A percentile compares a stretch with the other conserved stretches of the same genome.
These are phyloP conservation scores for Thumatha senex DNA, from an alignment of 2,888 invertebrate genomes.

Conservation along the genomic window DNA sequence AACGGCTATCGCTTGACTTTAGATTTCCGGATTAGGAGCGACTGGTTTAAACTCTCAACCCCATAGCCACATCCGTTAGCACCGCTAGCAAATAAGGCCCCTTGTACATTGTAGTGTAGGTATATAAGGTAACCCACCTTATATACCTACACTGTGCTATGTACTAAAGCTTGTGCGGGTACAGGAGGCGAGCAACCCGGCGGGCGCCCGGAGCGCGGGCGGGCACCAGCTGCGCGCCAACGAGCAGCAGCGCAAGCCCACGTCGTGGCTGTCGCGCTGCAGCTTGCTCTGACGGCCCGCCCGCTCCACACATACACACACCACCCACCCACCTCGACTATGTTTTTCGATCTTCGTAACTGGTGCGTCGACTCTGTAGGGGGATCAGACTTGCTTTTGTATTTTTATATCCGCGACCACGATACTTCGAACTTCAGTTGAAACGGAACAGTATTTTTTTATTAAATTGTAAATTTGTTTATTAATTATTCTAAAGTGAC, in stretches of 20 bases:
- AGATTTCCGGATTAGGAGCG: no score
- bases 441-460: slow-evolving; percentile 71
- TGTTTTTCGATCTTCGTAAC: slow-evolving; percentile 73
- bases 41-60: no score
- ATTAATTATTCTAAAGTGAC: slow-evolving; percentile 51
- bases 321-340: slow-evolving; percentile 59
- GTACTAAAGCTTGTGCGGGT: not conserved
- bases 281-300: slow-evolving; percentile 91
- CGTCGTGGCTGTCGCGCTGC: slow-evolving; percentile 94
- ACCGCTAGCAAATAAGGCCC: no score
- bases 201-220: slow-evolving; percentile 88
- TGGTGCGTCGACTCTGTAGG: slow-evolving; percentile 61
- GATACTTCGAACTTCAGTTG: slow-evolving; percentile 55
- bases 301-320: slow-evolving; percentile 19
- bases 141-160: no score
- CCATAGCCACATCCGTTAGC: no score
- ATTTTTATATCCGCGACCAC: slow-evolving; percentile 78
- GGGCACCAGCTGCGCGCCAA: slow-evolving; percentile 89
- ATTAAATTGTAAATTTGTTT: slow-evolving; percentile 66
- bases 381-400: slow-evolving; percentile 78
- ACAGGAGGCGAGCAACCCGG: slow-evolving; percentile 95
- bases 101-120: no score
- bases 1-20: no score
- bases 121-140: no score
- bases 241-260: slow-evolving; percentile 91